Evolutionary conservation across 1,140 invertebrate genomes (phyloP).

Genomic region (Aphis craccivora): DNA sequence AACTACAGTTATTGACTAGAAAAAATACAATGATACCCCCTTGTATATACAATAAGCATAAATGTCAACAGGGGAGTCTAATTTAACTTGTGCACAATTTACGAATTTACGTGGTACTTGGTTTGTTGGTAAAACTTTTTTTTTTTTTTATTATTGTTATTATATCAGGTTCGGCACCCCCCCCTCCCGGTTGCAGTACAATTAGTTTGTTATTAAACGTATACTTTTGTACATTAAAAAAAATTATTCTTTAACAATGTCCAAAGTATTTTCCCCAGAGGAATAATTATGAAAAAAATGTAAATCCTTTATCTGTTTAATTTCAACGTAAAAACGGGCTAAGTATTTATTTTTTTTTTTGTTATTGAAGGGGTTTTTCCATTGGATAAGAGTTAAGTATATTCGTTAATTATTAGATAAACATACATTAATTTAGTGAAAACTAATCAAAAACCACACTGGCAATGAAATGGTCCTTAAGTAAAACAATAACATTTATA

Average conservation of each 20-base stretch:
- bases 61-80: neutral
- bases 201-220: neutral
- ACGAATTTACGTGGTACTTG: neutral
- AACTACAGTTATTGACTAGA: neutral
- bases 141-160: neutral
- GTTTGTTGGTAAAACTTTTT: neutral
- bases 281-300: neutral
- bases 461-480: neutral
- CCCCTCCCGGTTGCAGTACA: neutral
- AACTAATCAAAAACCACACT: neutral
- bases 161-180: neutral
- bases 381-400: neutral
- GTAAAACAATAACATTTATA: neutral
- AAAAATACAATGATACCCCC: neutral
- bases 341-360: neutral
- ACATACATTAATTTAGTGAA: neutral
- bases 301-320: neutral
- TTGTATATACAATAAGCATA: neutral
- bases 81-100: neutral
- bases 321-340: neutral
- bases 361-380: neutral
- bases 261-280: neutral
- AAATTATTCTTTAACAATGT: slow-evolving; percentile 4
- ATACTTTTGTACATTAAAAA: neutral
- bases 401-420: neutral